Base-by-base conservation (phyloP, 2,888 invertebrate species). In the Limenitis camilla region DNA sequence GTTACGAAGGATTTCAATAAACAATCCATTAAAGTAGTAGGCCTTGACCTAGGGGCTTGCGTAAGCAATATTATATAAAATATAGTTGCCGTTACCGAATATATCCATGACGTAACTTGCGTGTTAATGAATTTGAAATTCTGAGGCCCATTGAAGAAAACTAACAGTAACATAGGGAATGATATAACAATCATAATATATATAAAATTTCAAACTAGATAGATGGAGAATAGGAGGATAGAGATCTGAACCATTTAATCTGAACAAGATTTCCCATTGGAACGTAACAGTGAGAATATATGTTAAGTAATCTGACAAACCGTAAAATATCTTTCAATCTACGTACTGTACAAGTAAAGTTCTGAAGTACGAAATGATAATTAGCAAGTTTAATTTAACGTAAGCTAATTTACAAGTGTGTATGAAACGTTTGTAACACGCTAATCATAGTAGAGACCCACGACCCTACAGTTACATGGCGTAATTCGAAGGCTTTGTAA, bases 11-110 rank as follows among this genome's bases (percentile, higher is more conserved):
- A 40, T 33, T 49, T 40, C 44, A 11, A 45, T 36, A 33, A 53
- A 40, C 43, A 30, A 47, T 47, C 30, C 40, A 51, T 43, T 51
- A 43, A 51, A 51, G 51, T 47, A 35, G 51, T 30, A 43, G 11
- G 27, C 51, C 54, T 54, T 54, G 54, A 54, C 54, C 51, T 40
- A 50, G 43, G 47, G 29, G 47, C 29, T 47, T 47, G 35, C 43
- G 54, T 54, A 47, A 43, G 33, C 31, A n/a, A 29, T 49, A 36
- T 54, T 50, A 47, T 38, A 41, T 49, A 32, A 36, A 38, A 9
- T 45, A 31, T 28, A 27, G 47, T 38, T 28, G 38, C 41, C 28
- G 31, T n/a, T 31, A 43, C 10, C 9, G 31, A 30, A 42, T n/a
- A 8, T 41, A 19, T 44, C 10, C 9, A 33, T 44, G 40, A 43